These are phyloP conservation scores for Epiperipatus broadwayi DNA, from an alignment of 2,888 invertebrate genomes.

Conservation along the genomic window DNA sequence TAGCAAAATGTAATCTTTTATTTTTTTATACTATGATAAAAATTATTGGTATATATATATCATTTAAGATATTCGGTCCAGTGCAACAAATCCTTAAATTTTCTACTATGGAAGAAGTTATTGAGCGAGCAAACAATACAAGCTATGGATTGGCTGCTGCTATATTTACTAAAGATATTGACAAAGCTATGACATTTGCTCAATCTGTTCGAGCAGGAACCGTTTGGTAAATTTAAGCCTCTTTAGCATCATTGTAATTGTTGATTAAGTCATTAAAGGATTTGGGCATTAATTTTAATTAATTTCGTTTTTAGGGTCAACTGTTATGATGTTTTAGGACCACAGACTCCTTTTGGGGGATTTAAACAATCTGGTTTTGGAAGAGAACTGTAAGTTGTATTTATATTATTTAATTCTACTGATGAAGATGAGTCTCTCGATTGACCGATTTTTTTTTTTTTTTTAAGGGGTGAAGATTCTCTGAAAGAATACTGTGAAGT, in stretches of 20 bases:
- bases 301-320: constrained; percentile 42
- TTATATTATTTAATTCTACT: too few species aligned
- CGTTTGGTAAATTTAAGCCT: constrained; percentile 43
- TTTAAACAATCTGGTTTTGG: constrained; percentile 70
- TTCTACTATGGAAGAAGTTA: constrained; percentile 50
- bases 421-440: too few species aligned
- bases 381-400: too few species aligned
- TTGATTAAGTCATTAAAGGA: too few species aligned
- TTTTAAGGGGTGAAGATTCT: too few species aligned
- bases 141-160: constrained; percentile 63
- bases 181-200: constrained; percentile 51
- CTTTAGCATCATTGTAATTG: too few species aligned
- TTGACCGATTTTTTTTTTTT: too few species aligned
- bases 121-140: constrained; percentile 59
- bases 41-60: too few species aligned
- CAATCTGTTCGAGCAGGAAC: constrained; percentile 57
- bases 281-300: constrained; percentile 15
- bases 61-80: constrained; percentile 73
- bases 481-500: constrained; percentile 54
- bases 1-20: too few species aligned
- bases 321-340: constrained; percentile 45
- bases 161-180: constrained; percentile 55
- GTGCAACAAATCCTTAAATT: constrained; percentile 70
- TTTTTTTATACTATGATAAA: too few species aligned
- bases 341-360: constrained; percentile 72